Base-by-base conservation (phyloP, 2,888 invertebrate genomes). In the Pimpla rufipes region DNA sequence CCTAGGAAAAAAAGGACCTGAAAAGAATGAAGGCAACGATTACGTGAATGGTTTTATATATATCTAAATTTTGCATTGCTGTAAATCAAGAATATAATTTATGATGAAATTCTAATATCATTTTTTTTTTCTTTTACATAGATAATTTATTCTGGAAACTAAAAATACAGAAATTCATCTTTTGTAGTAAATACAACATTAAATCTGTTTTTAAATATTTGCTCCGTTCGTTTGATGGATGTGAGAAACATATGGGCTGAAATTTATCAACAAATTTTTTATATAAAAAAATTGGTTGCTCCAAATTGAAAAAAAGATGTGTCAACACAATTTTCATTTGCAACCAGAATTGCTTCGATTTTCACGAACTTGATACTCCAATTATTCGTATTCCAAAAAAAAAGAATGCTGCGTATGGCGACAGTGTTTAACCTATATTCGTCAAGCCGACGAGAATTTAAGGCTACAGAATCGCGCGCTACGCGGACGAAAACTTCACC, bases 1-100 rank as follows among this genome's bases (percentile, higher is more conserved):
- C 98, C 98, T 77, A 97, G 96, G 93, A 99, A 99, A 94, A 99
- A 99, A 73, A 98, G 93, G 74, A 97, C 95, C 98, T 99, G 94
- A 47, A 95, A 94, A 21, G 70, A 59, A 50, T 64, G 40, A 47
- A 74, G 5, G 47, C 10, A 50, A 18, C 74, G 13, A n/a, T 37
- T 59, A 1, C 8, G 57, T 45, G 8, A 8, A 87, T 93, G 35
- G 70, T 67, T 11, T 52, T 57, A 75, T 52, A 77, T 59, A 13
- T 42, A n/a, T 42, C 21, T 70, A 47, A n/a, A n/a, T n/a, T n/a
- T n/a, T n/a, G n/a, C n/a, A n/a, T n/a, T n/a, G n/a, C n/a, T n/a
- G n/a, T n/a, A n/a, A n/a, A n/a, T n/a, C n/a, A n/a, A 10, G 8
- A 2, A 8, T 11, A 5, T 35, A 1, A 81, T 78, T 37, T 29